Percentiles rank a stretch among this genome's conserved stretches.
Evolutionary conservation across 2,797 vertebrate genomes (phyloP).

Genomic region (Megalops cyprinoides): DNA sequence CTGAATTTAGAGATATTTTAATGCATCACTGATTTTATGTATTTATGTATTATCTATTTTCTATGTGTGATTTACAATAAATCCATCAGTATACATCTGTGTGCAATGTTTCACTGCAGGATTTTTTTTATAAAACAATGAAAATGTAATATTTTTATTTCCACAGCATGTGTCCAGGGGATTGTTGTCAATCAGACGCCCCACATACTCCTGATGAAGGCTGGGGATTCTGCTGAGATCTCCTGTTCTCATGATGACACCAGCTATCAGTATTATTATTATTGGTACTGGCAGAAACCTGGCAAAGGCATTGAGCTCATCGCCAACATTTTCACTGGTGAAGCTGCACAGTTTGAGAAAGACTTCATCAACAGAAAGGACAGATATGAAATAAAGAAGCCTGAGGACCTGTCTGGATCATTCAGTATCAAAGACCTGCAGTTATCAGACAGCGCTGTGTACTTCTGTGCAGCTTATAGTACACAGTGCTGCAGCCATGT

Average conservation of each 20-base stretch:
- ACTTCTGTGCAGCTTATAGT: constrained; percentile 29
- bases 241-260: background rate
- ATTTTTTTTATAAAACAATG: too few species aligned
- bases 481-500: constrained; percentile 10
- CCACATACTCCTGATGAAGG: background rate
- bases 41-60: too few species aligned
- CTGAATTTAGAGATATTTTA: too few species aligned
- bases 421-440: constrained; percentile 23
- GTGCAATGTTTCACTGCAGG: too few species aligned
- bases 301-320: constrained; percentile 29
- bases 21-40: too few species aligned
- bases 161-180: too few species aligned
- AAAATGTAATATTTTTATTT: too few species aligned
- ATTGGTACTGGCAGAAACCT: constrained; percentile 11
- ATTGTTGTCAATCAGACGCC: constrained; percentile 18
- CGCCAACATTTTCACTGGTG: background rate
- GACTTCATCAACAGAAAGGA: background rate
- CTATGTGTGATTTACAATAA: too few species aligned
- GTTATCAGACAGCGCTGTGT: constrained; percentile 20
- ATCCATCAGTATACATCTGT: too few species aligned
- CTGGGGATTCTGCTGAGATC: background rate
- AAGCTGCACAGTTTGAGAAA: background rate
- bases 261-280: background rate
- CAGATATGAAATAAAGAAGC: constrained; percentile 27
- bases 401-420: constrained; percentile 7